Evolutionary conservation across 2,888 invertebrate species (phyloP).

Genomic region (Orchestes rusci): DNA sequence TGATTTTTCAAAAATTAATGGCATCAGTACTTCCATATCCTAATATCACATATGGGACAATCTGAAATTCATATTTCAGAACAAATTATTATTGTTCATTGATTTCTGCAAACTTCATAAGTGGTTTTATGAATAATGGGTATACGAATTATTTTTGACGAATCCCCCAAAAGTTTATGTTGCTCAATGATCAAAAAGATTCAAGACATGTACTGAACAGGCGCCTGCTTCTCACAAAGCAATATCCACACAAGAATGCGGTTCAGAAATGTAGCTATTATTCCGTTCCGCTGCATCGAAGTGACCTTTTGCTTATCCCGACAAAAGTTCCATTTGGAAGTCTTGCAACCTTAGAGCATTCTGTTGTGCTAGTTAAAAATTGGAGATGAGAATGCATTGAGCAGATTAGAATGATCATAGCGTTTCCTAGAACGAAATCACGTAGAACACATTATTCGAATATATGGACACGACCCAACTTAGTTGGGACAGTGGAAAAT

Average conservation of each 20-base stretch:
- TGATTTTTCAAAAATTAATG: no score
- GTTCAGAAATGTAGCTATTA: slow-evolving; percentile 26
- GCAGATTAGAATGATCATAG: slow-evolving; percentile 10
- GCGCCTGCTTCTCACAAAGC: slow-evolving; percentile 29
- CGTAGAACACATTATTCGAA: slow-evolving; percentile 19
- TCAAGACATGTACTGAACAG: no score
- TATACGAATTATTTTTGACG: no score
- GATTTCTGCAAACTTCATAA: no score
- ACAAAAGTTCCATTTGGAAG: slow-evolving; percentile 15
- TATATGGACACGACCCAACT: slow-evolving; percentile 12
- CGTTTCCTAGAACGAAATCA: slow-evolving; percentile 14
- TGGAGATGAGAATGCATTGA: slow-evolving; percentile 21
- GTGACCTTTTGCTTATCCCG: slow-evolving; percentile 16
- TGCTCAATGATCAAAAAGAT: no score
- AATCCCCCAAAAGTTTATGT: no score
- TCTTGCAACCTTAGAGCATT: slow-evolving; percentile 11
- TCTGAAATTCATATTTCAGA: no score
- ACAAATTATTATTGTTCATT: no score
- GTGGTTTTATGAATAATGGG: no score
- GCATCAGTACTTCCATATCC: no score
- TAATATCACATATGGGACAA: no score
- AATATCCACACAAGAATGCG: slow-evolving; percentile 29
- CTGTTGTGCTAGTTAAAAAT: slow-evolving; percentile 20
- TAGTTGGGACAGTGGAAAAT: no score
- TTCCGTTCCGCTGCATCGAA: slow-evolving; percentile 18